A percentile compares a stretch with the other conserved stretches of the same genome.
phyloP scores from a whole-genome alignment of 2,797 vertebrate species.

The Diceros bicornis region DNA sequence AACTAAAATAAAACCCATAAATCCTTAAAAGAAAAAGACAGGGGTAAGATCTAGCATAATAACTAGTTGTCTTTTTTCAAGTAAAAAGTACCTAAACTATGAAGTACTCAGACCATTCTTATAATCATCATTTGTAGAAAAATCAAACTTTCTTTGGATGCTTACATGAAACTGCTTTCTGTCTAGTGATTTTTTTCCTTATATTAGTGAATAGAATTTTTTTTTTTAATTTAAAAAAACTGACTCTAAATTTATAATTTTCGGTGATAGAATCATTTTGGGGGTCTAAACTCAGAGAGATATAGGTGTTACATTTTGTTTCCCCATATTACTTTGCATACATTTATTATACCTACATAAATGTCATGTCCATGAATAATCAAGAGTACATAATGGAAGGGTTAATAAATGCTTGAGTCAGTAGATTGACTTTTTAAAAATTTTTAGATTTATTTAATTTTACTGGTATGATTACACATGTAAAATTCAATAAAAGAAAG shows the following conservation, averaged over 20 bases:
- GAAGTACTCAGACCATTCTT: not conserved
- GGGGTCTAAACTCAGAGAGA: not conserved
- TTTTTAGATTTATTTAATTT: not conserved
- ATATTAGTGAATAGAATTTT: not conserved
- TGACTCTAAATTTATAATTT: constrained; percentile 1
- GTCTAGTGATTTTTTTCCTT: not conserved
- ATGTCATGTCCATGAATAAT: not conserved
- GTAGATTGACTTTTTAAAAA: not conserved
- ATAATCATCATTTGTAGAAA: constrained; percentile 27
- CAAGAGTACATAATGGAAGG: not conserved
- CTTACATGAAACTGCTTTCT: not conserved
- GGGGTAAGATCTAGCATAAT: not conserved
- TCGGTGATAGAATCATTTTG: not conserved
- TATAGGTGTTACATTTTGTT: not conserved
- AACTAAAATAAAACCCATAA: not conserved
- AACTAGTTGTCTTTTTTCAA: not conserved
- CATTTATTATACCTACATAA: not conserved
- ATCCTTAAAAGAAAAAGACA: not conserved
- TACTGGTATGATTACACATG: not conserved
- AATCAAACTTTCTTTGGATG: not conserved
- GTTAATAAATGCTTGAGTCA: not conserved
- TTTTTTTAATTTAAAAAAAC: not conserved
- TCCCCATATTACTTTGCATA: not conserved
- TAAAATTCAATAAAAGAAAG: constrained; percentile 48
- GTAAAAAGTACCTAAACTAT: constrained; percentile 4